A percentile compares a stretch with the other conserved stretches of the same genome.
Evolutionary conservation across 2,888 invertebrate species (phyloP).

Genomic region (Empis livida): DNA sequence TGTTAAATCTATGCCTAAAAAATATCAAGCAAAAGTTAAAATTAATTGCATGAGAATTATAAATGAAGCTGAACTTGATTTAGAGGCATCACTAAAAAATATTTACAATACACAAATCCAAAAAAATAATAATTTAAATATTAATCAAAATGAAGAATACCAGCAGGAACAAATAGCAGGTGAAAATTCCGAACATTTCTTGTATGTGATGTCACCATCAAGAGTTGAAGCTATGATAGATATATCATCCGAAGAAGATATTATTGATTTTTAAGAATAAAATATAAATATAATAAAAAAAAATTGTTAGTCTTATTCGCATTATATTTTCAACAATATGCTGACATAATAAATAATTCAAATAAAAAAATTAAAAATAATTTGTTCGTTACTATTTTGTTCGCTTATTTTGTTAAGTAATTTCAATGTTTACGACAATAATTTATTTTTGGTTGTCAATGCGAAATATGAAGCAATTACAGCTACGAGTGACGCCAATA

Average conservation of each 20-base stretch:
- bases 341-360: not conserved
- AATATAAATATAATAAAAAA: not conserved
- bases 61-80: constrained; percentile 30
- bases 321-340: not conserved
- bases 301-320: not conserved
- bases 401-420: not conserved
- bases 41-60: constrained; percentile 36
- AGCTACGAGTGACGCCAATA: constrained; percentile 68
- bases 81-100: constrained; percentile 8
- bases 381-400: too few relatives aligned
- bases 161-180: constrained; percentile 1
- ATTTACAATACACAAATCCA: not conserved
- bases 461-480: constrained; percentile 76
- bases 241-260: constrained; percentile 29
- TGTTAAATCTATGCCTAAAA: constrained; percentile 32
- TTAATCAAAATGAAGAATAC: constrained; percentile 4
- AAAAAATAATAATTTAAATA: constrained; percentile 5
- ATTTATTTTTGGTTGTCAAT: constrained; percentile 67
- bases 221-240: constrained; percentile 35
- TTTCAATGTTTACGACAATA: constrained; percentile 45
- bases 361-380: too few relatives aligned
- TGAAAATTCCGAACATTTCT: constrained; percentile 29
- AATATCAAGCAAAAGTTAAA: constrained; percentile 31
- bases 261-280: not conserved
- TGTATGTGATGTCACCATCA: constrained; percentile 35